These are phyloP conservation scores for Tenthredo notha DNA, from an alignment of 2,888 invertebrate species.

Conservation along the genomic window DNA sequence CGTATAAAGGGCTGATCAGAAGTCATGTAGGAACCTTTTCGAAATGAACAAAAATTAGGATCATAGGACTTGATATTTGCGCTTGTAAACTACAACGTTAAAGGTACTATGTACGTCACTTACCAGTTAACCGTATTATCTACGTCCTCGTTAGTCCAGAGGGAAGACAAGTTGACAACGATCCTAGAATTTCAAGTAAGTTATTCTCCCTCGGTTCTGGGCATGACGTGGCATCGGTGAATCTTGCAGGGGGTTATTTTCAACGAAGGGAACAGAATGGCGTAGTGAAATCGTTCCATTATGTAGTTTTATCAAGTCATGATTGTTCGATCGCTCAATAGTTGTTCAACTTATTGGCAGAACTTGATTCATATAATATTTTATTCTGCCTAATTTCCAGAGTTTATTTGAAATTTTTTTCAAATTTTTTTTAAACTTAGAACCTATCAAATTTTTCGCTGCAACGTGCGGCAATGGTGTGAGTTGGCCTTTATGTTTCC, in stretches of 20 bases:
- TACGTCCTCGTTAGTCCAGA: constrained; percentile 30
- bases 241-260: constrained; percentile 12
- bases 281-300: background rate
- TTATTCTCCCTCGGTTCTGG: background rate
- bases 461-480: too few relatives aligned
- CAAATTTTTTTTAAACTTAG: too few relatives aligned
- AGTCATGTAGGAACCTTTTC: background rate
- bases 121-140: constrained; percentile 41
- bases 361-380: background rate
- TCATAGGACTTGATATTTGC: constrained; percentile 10
- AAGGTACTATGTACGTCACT: constrained; percentile 4
- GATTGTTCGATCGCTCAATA: background rate
- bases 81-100: constrained; percentile 30
- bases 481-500: too few relatives aligned
- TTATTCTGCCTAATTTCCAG: background rate
- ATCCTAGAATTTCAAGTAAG: constrained; percentile 48
- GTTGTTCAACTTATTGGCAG: background rate
- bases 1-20: background rate
- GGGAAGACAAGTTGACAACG: constrained; percentile 50
- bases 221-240: constrained; percentile 17
- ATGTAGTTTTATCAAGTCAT: background rate
- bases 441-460: too few relatives aligned
- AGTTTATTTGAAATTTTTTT: too few relatives aligned
- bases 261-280: background rate
- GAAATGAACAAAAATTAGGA: background rate